These are phyloP conservation scores for Ramphastos sulfuratus DNA, from an alignment of 2,113 vertebrate genomes.

Conservation along the genomic window DNA sequence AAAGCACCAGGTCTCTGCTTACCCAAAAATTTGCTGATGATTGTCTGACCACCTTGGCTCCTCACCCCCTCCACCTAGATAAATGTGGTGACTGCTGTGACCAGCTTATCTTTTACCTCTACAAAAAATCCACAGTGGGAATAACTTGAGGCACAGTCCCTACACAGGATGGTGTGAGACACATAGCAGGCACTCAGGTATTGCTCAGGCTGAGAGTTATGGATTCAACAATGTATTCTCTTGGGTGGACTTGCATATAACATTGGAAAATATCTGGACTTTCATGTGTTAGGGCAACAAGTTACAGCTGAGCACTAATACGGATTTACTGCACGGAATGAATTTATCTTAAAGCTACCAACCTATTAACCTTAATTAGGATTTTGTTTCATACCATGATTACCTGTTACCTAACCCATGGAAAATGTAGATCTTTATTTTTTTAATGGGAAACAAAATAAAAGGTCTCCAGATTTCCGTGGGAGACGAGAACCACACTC, in stretches of 20 bases:
- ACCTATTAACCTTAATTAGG: conserved; percentile 20
- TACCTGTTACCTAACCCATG: neutral
- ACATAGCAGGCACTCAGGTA: neutral
- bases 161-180: neutral
- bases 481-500: neutral
- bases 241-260: neutral
- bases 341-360: conserved; percentile 1
- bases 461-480: neutral
- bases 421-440: conserved; percentile 8
- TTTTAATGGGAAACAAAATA: neutral
- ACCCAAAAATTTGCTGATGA: neutral
- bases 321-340: neutral
- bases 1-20: neutral
- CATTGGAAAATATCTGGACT: neutral
- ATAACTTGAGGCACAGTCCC: neutral
- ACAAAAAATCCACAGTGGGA: neutral
- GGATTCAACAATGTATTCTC: neutral
- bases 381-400: neutral
- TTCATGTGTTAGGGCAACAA: neutral
- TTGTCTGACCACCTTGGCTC: neutral
- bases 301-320: neutral
- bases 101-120: neutral
- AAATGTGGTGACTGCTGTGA: neutral
- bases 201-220: neutral
- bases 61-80: neutral